A percentile compares a stretch with the other conserved stretches of the same genome.
phyloP scores from a whole-genome alignment of 2,113 vertebrate species.

The Laterallus jamaicensis region DNA sequence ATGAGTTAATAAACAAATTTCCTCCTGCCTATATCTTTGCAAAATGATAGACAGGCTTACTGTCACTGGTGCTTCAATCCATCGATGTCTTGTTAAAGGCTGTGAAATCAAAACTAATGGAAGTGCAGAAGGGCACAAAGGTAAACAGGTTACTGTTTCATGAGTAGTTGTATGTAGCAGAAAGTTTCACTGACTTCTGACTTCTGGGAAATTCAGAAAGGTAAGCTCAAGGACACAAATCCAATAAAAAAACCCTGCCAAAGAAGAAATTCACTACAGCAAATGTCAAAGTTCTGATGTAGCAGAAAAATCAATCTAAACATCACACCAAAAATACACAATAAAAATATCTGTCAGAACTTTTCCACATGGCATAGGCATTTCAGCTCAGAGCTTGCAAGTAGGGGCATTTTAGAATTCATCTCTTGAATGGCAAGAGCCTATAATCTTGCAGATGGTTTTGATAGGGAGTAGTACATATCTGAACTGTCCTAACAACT shows the following conservation, averaged over 20 bases:
- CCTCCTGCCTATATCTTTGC: background rate
- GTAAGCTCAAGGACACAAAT: background rate
- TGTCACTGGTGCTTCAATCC: background rate
- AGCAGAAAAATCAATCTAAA: background rate
- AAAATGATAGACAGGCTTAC: background rate
- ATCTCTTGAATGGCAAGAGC: background rate
- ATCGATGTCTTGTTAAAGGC: background rate
- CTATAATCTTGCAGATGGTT: background rate
- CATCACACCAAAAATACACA: background rate
- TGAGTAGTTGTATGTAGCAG: background rate
- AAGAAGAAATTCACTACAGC: background rate
- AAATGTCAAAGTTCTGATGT: background rate
- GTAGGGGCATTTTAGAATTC: background rate
- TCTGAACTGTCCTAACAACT: background rate
- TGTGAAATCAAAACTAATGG: background rate
- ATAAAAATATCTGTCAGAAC: background rate
- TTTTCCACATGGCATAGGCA: background rate
- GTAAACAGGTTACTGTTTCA: background rate
- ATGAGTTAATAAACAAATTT: background rate
- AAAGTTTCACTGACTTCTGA: background rate
- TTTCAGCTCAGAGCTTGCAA: background rate
- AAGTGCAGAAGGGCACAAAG: background rate
- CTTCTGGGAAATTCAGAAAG: background rate
- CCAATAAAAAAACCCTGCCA: background rate
- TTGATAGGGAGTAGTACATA: background rate